Base-by-base conservation (phyloP, 2,113 vertebrate species). In the Rutilus rutilus region DNA sequence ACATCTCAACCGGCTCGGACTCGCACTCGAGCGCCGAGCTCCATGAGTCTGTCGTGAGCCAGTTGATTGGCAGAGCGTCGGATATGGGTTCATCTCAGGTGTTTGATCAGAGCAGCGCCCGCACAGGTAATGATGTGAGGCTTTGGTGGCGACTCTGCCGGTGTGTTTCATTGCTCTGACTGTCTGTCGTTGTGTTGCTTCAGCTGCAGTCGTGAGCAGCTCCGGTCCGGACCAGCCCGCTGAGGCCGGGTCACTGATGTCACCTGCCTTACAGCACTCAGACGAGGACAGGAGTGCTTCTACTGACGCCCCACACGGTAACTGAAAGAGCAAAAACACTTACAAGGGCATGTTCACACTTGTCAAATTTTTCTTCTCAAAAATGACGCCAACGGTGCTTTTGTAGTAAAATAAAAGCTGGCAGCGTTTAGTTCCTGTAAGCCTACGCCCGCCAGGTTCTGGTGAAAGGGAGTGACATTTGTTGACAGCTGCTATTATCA, bases 31-130 rank as follows among this genome's bases (percentile, higher is more conserved):
- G 30, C 1, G 52, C 89, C 30, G 90, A 88, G 54, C 19, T 57
- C 19, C 54, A 62, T 47, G 90, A 65, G 60, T 74, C 88, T 69
- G 92, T 82, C 2, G 65, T 75, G 0, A 50, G 82, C n/a, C 88
- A 30, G 82, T 36, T 86, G 74, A 83, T 86, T 36, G 78, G 82
- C 7, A 30, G 2, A 33, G 36, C 27, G 1, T 57, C 87, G 15
- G 39, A 36, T 52, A 1, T 50, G 5, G 1, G 11, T 50, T 87
- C 87, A 0, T 86, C 86, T 54, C 71, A 86, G 0, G 91, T 89
- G 90, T 59, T 90, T 83, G 86, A 87, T n/a, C 89, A 79, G 33
- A 62, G 86, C n/a, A 25, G 33, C 1, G 23, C 33, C 5, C 21
- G 3, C 74, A 30, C 74, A 77, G 74, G 74, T 77, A 10, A 54